Conservation (phyloP, 2,888 invertebrate species). For the Eupithecia abbreviata region DNA sequence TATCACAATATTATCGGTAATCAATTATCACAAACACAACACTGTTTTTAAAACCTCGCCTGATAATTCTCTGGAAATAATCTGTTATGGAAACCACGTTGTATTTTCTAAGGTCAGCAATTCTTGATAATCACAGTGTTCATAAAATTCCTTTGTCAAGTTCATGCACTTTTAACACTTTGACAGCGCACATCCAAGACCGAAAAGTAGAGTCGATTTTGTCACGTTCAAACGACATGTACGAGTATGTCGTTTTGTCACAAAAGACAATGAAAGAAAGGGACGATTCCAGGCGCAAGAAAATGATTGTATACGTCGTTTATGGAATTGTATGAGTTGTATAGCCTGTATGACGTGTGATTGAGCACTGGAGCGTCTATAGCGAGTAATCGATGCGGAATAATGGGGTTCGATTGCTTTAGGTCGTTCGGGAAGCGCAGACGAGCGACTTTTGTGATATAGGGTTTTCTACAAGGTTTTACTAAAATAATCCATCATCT, state of each 20-base stretch:
- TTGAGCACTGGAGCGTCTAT: slow-evolving; percentile 43
- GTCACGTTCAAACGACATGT: not conserved
- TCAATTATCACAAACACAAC: not conserved
- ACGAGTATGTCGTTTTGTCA: not conserved
- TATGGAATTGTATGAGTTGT: slow-evolving; percentile 30
- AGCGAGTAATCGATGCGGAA: slow-evolving; percentile 54
- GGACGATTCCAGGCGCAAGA: not conserved
- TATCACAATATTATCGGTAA: not conserved
- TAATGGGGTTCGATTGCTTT: slow-evolving; percentile 58
- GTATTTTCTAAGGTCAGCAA: not conserved
- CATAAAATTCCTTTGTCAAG: not conserved
- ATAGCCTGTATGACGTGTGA: slow-evolving; percentile 34
- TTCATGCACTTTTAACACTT: not conserved
- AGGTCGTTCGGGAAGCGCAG: slow-evolving; percentile 47
- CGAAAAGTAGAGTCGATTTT: not conserved
- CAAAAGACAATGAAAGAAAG: not conserved
- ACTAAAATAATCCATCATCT: too few relatives aligned
- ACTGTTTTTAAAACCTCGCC: not conserved
- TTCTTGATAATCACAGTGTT: not conserved
- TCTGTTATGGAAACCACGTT: not conserved
- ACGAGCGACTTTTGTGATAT: slow-evolving; percentile 46
- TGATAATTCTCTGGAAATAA: not conserved
- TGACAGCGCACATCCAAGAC: not conserved
- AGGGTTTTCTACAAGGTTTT: not conserved
- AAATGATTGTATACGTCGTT: not conserved